Base-by-base conservation (phyloP, 2,797 vertebrate species). In the Trichosurus vulpecula region DNA sequence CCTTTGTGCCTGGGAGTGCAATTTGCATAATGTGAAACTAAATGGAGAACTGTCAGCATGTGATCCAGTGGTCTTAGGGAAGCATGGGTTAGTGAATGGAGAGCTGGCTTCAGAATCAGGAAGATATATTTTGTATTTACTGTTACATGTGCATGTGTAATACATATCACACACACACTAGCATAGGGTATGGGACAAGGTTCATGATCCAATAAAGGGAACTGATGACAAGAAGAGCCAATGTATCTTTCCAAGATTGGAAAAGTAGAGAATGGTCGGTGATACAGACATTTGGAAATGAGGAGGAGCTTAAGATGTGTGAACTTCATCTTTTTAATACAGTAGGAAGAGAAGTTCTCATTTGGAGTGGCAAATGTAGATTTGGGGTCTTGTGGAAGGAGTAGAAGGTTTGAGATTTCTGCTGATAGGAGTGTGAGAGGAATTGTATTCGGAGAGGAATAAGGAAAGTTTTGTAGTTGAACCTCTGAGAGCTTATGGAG, bases 11-110 rank as follows among this genome's bases (percentile, higher is more conserved):
- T 95, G n/a, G 52, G 94, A 91, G 58, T n/a, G 51, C 35, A 55
- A 54, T 81, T 81, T 53, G 95, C 94, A 52, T 91, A 93, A 87
- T 94, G 94, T 54, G 41, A 51, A 81, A 81, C 41, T 47, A 81
- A 81, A 47, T 41, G 6, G 6, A 47, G n/a, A 41, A 41, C 35
- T 74, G 6, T n/a, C 22, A 27, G 41, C 6, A 1, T 25, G 47
- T 81, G 74, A 81, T 25, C 8, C 41, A 25, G 19, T 81, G 9
- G 22, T 81, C 3, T 47, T 47, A 41, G 2, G n/a, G 19, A 81
- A 41, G 22, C 9, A 3, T 81, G 66, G 22, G 47, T 81, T 81
- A 81, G 41, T 25, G 35, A n/a, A 66, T 74, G 35, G 35, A 74
- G n/a, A 74, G 61, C 4, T 41, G 22, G 19, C 8, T 81, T 81